Evolutionary conservation across 2,797 vertebrate species (phyloP).

Genomic region (Mormyrus hasselquistii): DNA sequence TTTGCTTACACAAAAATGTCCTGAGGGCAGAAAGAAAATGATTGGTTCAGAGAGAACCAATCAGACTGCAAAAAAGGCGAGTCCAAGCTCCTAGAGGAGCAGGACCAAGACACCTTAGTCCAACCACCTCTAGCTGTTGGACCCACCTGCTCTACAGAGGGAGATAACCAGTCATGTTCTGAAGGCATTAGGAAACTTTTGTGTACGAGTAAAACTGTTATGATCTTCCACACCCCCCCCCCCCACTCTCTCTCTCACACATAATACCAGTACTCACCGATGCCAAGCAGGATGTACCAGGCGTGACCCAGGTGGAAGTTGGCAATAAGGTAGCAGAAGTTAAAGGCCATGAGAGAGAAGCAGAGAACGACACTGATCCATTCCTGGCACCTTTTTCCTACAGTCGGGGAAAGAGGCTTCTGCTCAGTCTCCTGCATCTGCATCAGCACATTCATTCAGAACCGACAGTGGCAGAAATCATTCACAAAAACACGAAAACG

Average conservation of each 20-base stretch:
- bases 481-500: neutral
- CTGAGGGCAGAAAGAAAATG: neutral
- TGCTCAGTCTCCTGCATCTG: neutral
- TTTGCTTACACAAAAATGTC: neutral
- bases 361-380: slow-evolving; percentile 87
- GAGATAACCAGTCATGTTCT: no score
- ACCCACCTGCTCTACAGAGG: neutral
- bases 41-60: neutral
- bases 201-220: no score
- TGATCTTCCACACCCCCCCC: no score
- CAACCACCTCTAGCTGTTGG: neutral
- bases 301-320: slow-evolving; percentile 79
- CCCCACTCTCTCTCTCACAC: no score
- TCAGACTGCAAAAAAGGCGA: neutral
- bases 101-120: neutral
- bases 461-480: slow-evolving; percentile 5
- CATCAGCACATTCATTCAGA: neutral
- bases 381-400: slow-evolving; percentile 92
- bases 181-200: no score
- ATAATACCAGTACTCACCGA: slow-evolving; percentile 64
- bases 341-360: slow-evolving; percentile 88
- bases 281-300: slow-evolving; percentile 70
- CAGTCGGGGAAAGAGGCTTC: neutral
- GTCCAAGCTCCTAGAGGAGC: neutral
- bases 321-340: slow-evolving; percentile 81